Conservation (phyloP, 2,888 invertebrate species). For the Cryptosula pallasiana region DNA sequence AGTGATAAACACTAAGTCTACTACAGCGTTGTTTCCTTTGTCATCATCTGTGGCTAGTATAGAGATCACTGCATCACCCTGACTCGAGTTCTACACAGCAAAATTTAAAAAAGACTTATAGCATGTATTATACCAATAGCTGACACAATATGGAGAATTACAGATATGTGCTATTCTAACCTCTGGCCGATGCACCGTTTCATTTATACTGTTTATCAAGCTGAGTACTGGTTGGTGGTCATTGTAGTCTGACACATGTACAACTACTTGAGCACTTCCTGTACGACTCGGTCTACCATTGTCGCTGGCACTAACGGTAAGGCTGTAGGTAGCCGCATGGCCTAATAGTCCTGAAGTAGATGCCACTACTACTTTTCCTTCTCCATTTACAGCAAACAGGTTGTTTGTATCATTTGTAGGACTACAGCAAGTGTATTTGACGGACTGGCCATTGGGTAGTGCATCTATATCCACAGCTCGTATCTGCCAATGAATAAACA, state of each 20-base stretch:
- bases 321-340: not conserved
- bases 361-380: not conserved
- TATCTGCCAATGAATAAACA: not conserved
- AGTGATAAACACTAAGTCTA: not conserved
- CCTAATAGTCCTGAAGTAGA: not conserved
- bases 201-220: not conserved
- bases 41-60: constrained; percentile 3
- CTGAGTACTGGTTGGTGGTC: not conserved
- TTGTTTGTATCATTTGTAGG: not conserved
- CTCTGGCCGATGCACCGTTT: constrained; percentile 5
- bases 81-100: not conserved
- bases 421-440: not conserved
- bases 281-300: not conserved
- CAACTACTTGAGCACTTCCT: not conserved
- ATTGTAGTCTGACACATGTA: not conserved
- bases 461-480: constrained; percentile 9
- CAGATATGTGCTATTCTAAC: no score
- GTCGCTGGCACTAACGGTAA: not conserved
- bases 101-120: no score
- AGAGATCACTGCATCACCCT: not conserved
- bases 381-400: not conserved
- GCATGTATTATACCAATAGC: no score
- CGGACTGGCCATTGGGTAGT: not conserved
- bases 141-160: no score
- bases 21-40: not conserved